Evolutionary conservation across 1,140 invertebrate species (phyloP), one percentile per base, ranked within the genome.

Genomic region (Bilobella aurantiaca): DNA sequence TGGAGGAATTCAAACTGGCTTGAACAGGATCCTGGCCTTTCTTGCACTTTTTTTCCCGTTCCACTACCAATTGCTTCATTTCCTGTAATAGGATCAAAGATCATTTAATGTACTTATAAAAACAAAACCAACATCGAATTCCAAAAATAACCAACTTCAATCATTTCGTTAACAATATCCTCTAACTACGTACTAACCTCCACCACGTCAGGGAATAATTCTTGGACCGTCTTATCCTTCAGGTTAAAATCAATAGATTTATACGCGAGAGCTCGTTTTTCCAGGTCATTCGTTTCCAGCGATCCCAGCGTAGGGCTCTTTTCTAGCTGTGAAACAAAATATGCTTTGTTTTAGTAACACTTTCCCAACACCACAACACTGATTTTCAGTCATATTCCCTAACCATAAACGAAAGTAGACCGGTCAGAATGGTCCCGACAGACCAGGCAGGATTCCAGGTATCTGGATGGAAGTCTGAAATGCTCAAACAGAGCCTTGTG

Each of bases 381-480:
- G n/a, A 42, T 46, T 29, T 42, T 12, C 8, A 42, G 8, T 8
- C 34, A 18, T 12, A 42, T 42, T 42, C 34, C 37, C n/a, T 57
- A 60, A 74, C 73, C 74, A 76, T 74, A 65, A 75, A 75, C 5
- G 69, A 72, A 12, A 75, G 65, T 1, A 86, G 76, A 28, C 84
- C 84, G 29, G 82, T 85, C 0, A 86, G 74, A 58, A 86, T 86
- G 3, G 84, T 83, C 23, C 81, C 81, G n/a, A 84, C 82, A 32
- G 80, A 82, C 64, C 84, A 85, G 0, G 82, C 80, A 2, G 84
- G 84, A 74, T 85, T 85, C 84, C 84, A 86, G 3, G 83, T 83
- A 69, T 85, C 84, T 0, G 96, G 96, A 79, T 99, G 96, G 76
- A 93, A 99, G 79, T 99, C 96, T 70, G 89, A 92, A 71, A 97